phyloP scores from a whole-genome alignment of 2,888 invertebrate genomes.

The Polietes domitor region DNA sequence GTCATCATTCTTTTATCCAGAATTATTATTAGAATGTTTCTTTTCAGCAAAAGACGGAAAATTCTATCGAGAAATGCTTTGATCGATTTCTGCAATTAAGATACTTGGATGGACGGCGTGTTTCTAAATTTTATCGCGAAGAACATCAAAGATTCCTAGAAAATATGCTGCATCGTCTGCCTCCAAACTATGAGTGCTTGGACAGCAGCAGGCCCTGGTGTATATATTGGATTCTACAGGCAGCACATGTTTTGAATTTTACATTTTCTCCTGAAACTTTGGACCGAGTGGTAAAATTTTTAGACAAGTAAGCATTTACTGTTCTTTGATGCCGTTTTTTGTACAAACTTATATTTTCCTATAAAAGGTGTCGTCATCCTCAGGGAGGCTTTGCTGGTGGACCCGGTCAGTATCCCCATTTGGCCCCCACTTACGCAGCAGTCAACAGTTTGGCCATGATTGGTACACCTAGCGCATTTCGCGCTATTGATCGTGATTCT shows the following conservation, averaged over 20 bases:
- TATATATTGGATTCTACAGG: slow-evolving; percentile 97
- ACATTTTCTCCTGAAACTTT: slow-evolving; percentile 83
- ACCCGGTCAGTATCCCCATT: slow-evolving; percentile 94
- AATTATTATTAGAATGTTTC: not conserved
- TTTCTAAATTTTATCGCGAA: slow-evolving; percentile 84
- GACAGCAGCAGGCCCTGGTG: slow-evolving; percentile 99
- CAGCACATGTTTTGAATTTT: slow-evolving; percentile 89
- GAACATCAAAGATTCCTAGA: slow-evolving; percentile 86
- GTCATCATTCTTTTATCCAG: no score
- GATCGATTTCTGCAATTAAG: slow-evolving; percentile 81
- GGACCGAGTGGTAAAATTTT: slow-evolving; percentile 83
- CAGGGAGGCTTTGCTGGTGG: slow-evolving; percentile 97
- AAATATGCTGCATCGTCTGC: slow-evolving; percentile 85
- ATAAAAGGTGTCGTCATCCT: slow-evolving; percentile 75
- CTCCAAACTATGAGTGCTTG: slow-evolving; percentile 88
- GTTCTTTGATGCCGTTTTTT: not conserved
- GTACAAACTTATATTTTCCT: not conserved
- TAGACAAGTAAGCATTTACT: slow-evolving; percentile 81
- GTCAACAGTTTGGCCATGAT: slow-evolving; percentile 95
- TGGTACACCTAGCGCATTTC: slow-evolving; percentile 92
- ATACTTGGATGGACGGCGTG: slow-evolving; percentile 82
- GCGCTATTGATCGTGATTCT: slow-evolving; percentile 88
- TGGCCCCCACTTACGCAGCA: slow-evolving; percentile 99
- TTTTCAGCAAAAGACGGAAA: slow-evolving; percentile 83
- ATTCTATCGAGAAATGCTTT: slow-evolving; percentile 82